Evolutionary conservation across 1,140 invertebrate species (phyloP), one percentile per base, ranked within the genome.

Genomic region (Ips nitidus): DNA sequence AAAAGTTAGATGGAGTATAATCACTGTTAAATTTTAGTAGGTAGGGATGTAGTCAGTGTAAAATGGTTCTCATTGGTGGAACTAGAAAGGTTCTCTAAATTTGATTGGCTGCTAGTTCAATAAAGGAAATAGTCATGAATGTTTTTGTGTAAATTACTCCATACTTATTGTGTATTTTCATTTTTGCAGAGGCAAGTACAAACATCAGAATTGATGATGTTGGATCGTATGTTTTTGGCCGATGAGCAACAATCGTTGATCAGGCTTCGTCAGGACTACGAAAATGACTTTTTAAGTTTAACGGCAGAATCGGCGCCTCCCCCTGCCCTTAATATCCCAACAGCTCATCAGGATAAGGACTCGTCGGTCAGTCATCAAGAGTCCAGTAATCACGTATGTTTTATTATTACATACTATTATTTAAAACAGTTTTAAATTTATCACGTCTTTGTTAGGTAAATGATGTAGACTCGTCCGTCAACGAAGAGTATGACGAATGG

Each of bases 201-300:
- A 73, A 88, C 89, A 2, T 87, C 88, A 2, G 90, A 92, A 78
- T 79, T 87, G 45, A 89, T 91, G 81, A 89, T 91, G 88, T 81
- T 92, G 7, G 86, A 90, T 74, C 81, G 88, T 59, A 85, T 89
- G 77, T 89, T 90, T 78, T 83, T 91, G 38, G 81, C 85, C 39
- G 90, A 91, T 71, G 89, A 91, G 72, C 85, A 86, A 73, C 80
- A 78, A 55, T 82, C 84, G 47, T 76, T 90, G 39, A 84, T 87
- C 67, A 83, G 82, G 74, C 82, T 90, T 67, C 78, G 82, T 3
- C 79, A 82, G 53, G 82, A 83, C 43, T 78, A 78, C 37, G 80
- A 81, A 42, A 75, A 77, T 58, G 66, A 74, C 4, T 71, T 75
- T n/a, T 41, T 75, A 5, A 58, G 65, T 39, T 57, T 69, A 64